A percentile compares a stretch with the other conserved stretches of the same genome.
phyloP scores from a whole-genome alignment of 2,888 invertebrate species.

The Frankliniella intonsa region DNA sequence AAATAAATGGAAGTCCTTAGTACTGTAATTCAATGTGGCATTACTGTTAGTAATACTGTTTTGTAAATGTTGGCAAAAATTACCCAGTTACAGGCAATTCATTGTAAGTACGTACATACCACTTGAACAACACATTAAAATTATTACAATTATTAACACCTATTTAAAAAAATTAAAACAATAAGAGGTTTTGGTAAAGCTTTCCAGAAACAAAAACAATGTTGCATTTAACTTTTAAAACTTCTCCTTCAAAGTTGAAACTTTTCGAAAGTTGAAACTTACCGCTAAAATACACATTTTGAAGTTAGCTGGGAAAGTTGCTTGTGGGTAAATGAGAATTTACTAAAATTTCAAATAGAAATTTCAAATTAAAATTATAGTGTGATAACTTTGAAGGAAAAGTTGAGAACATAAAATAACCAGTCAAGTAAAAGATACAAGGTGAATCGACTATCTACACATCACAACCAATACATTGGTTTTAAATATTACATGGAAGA shows the following conservation, averaged over 20 bases:
- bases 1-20: too few relatives aligned
- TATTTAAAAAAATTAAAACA: not conserved
- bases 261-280: too few relatives aligned
- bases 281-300: not conserved
- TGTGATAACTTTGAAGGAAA: not conserved
- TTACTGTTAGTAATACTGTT: not conserved
- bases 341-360: not conserved
- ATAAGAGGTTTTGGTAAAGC: not conserved
- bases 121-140: too few relatives aligned
- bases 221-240: not conserved
- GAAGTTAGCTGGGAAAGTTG: not conserved
- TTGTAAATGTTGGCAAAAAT: not conserved
- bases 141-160: not conserved
- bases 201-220: not conserved
- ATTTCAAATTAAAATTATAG: not conserved
- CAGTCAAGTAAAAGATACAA: not conserved
- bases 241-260: too few relatives aligned
- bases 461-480: not conserved
- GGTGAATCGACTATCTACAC: not conserved
- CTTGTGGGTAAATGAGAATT: not conserved
- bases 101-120: too few relatives aligned
- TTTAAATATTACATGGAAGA: not conserved
- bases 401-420: not conserved
- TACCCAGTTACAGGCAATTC: too few relatives aligned
- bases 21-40: too few relatives aligned